Evolutionary conservation across 2,888 invertebrate species (phyloP).

Genomic region (Temnothorax ravouxi): DNA sequence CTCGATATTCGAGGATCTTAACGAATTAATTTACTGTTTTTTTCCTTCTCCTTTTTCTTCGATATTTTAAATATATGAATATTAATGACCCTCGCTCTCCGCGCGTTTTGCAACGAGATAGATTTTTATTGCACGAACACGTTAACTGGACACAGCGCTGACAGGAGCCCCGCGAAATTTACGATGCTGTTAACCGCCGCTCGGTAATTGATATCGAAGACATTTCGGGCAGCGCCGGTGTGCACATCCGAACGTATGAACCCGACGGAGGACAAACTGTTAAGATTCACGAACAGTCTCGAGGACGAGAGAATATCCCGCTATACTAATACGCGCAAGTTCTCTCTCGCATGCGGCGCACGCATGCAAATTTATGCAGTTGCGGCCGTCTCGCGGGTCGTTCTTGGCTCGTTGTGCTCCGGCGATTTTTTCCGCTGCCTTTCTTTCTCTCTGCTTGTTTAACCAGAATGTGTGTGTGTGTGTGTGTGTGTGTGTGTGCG

Average conservation of each 20-base stretch:
- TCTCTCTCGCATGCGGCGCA: conserved; percentile 40
- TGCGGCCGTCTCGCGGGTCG: conserved; percentile 44
- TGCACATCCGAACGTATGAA: not conserved
- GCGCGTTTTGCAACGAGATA: not conserved
- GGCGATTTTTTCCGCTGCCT: conserved; percentile 49
- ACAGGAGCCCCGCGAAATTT: conserved; percentile 22
- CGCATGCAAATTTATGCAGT: conserved; percentile 67
- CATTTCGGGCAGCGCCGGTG: not conserved
- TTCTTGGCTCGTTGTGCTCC: conserved; percentile 43
- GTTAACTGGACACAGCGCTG: conserved; percentile 11
- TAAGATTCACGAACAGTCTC: conserved; percentile 50
- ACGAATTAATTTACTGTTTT: conserved; percentile 27
- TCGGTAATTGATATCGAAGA: conserved; percentile 51
- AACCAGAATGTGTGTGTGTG: not conserved
- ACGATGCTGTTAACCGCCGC: conserved; percentile 29
- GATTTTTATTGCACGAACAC: conserved; percentile 27
- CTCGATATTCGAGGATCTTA: not conserved
- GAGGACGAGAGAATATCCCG: conserved; percentile 50
- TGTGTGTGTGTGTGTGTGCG: not conserved
- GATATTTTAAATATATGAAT: conserved; percentile 16
- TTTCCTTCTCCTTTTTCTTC: too few species aligned
- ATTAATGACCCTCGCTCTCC: too few species aligned
- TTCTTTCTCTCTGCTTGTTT: conserved; percentile 30
- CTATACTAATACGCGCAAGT: conserved; percentile 50
- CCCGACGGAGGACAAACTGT: conserved; percentile 27